Percentiles rank a stretch among this genome's conserved stretches.
Conservation (phyloP, 2,888 invertebrate genomes). For the Stenolophus ochropezus region DNA sequence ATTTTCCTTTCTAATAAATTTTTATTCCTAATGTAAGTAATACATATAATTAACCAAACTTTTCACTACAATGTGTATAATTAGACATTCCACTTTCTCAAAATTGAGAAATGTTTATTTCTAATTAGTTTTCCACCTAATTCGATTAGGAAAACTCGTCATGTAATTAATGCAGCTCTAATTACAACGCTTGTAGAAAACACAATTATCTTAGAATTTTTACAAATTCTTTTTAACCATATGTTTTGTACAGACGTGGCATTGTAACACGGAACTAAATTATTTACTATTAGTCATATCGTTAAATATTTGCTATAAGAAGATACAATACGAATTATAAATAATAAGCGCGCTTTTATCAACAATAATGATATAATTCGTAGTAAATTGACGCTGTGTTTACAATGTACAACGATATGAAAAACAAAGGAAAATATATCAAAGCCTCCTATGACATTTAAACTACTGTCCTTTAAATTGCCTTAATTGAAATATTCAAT, state of each 20-base stretch:
- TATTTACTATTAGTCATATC: constrained; percentile 14
- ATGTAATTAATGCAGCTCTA: constrained; percentile 10
- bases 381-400: constrained; percentile 1
- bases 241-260: constrained; percentile 29
- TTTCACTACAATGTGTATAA: not conserved
- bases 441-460: not conserved
- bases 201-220: not conserved
- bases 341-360: constrained; percentile 26
- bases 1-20: not conserved
- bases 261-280: constrained; percentile 7
- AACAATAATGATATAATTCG: constrained; percentile 19
- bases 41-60: not conserved
- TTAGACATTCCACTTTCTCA: not conserved
- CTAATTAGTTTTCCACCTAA: constrained; percentile 9
- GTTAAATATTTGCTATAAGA: constrained; percentile 20
- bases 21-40: not conserved
- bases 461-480: not conserved
- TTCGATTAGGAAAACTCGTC: not conserved
- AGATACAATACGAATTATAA: constrained; percentile 15
- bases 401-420: constrained; percentile 5
- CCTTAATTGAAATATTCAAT: not conserved
- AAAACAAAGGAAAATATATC: constrained; percentile 20
- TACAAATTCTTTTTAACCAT: constrained; percentile 14
- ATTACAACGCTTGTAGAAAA: not conserved
- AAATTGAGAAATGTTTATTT: not conserved